A percentile compares a stretch with the other conserved stretches of the same genome.
These are phyloP conservation scores for Dioctria linearis DNA, from an alignment of 2,888 invertebrate species.

Conservation along the genomic window DNA sequence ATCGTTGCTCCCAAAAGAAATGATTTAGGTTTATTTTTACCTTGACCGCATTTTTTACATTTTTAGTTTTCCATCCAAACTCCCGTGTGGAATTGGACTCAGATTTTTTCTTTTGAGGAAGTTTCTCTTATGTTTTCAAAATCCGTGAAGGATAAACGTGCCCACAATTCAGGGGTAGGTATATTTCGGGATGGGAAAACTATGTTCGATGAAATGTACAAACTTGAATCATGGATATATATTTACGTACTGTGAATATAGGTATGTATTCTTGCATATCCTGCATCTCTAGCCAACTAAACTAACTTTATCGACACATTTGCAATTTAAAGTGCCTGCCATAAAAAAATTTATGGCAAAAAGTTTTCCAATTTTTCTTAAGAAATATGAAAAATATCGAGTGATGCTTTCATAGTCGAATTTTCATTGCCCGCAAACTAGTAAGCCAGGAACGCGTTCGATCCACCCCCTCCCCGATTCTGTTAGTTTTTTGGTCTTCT, in stretches of 20 bases:
- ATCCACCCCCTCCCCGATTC: slow-evolving; percentile 18
- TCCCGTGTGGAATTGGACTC: neutral
- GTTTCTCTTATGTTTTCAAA: slow-evolving; percentile 23
- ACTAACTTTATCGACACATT: slow-evolving; percentile 58
- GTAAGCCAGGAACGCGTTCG: no score
- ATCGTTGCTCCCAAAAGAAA: slow-evolving; percentile 25
- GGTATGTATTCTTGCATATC: neutral
- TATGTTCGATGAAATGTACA: slow-evolving; percentile 1
- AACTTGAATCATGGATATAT: neutral
- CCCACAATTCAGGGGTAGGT: neutral
- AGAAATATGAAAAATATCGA: slow-evolving; percentile 58
- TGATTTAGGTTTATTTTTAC: slow-evolving; percentile 28
- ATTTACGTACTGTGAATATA: no score
- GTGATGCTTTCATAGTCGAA: slow-evolving; percentile 53
- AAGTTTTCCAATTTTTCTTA: slow-evolving; percentile 59
- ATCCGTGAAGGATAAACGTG: slow-evolving; percentile 16
- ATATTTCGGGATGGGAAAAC: neutral
- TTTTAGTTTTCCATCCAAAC: neutral
- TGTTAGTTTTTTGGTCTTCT: slow-evolving; percentile 44
- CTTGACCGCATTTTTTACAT: slow-evolving; percentile 35
- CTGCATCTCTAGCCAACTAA: slow-evolving; percentile 26
- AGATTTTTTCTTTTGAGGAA: slow-evolving; percentile 15
- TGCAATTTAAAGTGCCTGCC: slow-evolving; percentile 59
- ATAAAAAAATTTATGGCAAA: slow-evolving; percentile 59
- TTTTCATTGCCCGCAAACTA: neutral